A percentile compares a stretch with the other conserved stretches of the same genome.
phyloP scores from a whole-genome alignment of 2,888 invertebrate species.

The Hirtodrosophila histrioides region DNA sequence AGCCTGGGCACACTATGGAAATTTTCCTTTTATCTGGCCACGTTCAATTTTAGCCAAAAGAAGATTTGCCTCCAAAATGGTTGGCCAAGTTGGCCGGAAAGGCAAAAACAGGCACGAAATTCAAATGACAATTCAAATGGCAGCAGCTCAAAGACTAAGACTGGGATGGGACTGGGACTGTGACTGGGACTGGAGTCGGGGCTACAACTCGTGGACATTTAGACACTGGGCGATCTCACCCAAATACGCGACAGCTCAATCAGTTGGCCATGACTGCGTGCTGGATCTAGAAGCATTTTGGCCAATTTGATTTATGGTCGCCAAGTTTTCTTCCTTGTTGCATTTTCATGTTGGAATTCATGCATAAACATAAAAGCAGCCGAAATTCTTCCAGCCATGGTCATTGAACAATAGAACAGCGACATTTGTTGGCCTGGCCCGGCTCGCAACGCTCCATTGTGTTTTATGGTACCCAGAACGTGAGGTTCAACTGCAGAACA shows the following conservation, averaged over 20 bases:
- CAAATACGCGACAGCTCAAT: constrained; percentile 79
- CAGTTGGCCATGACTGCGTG: constrained; percentile 77
- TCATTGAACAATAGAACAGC: constrained; percentile 71
- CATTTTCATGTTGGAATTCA: constrained; percentile 77
- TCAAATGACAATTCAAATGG: constrained; percentile 64
- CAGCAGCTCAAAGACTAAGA: constrained; percentile 24
- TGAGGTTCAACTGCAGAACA: constrained; percentile 66
- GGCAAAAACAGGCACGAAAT: constrained; percentile 56
- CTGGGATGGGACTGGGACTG: constrained; percentile 7
- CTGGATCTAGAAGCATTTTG: constrained; percentile 48
- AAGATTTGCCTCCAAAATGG: constrained; percentile 43
- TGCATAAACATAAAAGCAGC: constrained; percentile 77
- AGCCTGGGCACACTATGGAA: constrained; percentile 44
- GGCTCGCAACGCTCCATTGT: constrained; percentile 70
- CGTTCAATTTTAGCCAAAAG: constrained; percentile 37
- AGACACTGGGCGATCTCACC: constrained; percentile 74
- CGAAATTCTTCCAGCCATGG: constrained; percentile 63
- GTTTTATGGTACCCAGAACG: constrained; percentile 71
- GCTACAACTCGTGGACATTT: constrained; percentile 43
- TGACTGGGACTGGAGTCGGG: constrained; percentile 3
- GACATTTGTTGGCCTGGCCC: constrained; percentile 39
- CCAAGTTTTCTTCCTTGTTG: constrained; percentile 68
- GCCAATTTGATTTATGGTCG: constrained; percentile 74
- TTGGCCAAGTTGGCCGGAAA: constrained; percentile 44
- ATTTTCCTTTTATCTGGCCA: constrained; percentile 48